Percentiles rank a stretch among this genome's conserved stretches.
phyloP scores from a whole-genome alignment of 2,888 invertebrate genomes.

The Phortica magna region DNA sequence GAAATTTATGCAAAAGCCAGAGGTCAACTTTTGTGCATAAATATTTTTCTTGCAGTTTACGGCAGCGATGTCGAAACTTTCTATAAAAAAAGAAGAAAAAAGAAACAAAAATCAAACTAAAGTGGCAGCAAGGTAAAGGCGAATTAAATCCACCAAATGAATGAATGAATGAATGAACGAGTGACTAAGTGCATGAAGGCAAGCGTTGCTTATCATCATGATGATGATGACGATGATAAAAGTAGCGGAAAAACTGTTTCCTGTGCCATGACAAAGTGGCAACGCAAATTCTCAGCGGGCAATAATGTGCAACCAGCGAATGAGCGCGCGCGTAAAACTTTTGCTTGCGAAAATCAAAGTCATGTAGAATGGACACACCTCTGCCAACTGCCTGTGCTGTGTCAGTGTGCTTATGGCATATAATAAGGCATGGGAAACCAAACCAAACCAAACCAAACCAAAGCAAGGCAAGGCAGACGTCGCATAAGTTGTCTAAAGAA shows the following conservation, averaged over 20 bases:
- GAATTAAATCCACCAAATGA: slow-evolving; percentile 68
- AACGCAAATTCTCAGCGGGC: slow-evolving; percentile 4
- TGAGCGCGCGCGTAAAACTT: slow-evolving; percentile 9
- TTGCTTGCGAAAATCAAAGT: slow-evolving; percentile 23
- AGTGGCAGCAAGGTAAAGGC: slow-evolving; percentile 52
- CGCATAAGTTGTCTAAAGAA: background rate
- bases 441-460: background rate
- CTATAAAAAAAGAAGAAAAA: background rate
- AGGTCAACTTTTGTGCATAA: slow-evolving; percentile 38
- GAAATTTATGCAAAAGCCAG: slow-evolving; percentile 39
- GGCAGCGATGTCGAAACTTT: background rate
- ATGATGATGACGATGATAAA: background rate
- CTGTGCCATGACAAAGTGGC: slow-evolving; percentile 18
- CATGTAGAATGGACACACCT: background rate
- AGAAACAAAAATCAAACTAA: slow-evolving; percentile 51
- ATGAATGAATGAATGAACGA: slow-evolving; percentile 63
- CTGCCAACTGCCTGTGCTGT: background rate
- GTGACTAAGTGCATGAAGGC: slow-evolving; percentile 57
- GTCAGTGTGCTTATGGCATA: background rate
- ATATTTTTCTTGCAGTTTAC: slow-evolving; percentile 35
- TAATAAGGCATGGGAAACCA: background rate
- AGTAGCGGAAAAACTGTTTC: slow-evolving; percentile 19
- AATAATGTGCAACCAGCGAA: slow-evolving; percentile 6
- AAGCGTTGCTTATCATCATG: background rate
- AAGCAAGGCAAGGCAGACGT: background rate